These are phyloP conservation scores for Procambarus clarkii DNA, from an alignment of 1,140 invertebrate species.

Conservation along the genomic window DNA sequence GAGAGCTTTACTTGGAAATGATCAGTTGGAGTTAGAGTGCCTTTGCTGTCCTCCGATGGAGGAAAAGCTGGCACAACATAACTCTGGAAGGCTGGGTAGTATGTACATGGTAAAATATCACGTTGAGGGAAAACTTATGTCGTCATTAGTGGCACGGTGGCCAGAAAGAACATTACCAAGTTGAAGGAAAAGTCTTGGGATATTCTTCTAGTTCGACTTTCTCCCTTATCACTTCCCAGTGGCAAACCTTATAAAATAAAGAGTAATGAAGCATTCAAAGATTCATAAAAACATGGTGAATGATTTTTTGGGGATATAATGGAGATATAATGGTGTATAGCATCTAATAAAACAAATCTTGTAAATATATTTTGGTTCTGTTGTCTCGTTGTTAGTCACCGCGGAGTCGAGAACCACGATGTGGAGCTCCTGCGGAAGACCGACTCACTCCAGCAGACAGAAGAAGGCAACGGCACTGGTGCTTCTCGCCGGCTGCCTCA, in stretches of 20 bases:
- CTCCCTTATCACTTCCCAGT: constrained; percentile 28
- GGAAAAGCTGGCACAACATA: not conserved
- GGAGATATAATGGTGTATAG: not conserved
- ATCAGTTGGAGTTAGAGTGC: not conserved
- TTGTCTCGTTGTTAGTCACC: not conserved
- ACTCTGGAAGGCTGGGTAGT: constrained; percentile 7
- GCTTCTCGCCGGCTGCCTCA: not conserved
- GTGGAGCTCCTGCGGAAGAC: no score
- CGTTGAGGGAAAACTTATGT: not conserved
- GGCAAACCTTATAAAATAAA: constrained; percentile 23
- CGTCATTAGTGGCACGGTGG: not conserved
- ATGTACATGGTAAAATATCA: not conserved
- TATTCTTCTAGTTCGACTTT: not conserved
- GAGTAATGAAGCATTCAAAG: constrained; percentile 4
- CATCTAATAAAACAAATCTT: not conserved
- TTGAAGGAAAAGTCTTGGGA: not conserved
- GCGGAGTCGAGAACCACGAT: not conserved
- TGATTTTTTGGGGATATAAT: not conserved
- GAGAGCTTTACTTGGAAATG: not conserved
- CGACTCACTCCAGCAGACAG: not conserved
- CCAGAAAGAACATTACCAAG: not conserved
- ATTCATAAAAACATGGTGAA: not conserved
- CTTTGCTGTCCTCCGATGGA: not conserved
- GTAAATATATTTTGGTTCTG: constrained; percentile 2
- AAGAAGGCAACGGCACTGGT: not conserved